Conservation (phyloP, 2,888 invertebrate genomes). For the Strigamia crassipes region DNA sequence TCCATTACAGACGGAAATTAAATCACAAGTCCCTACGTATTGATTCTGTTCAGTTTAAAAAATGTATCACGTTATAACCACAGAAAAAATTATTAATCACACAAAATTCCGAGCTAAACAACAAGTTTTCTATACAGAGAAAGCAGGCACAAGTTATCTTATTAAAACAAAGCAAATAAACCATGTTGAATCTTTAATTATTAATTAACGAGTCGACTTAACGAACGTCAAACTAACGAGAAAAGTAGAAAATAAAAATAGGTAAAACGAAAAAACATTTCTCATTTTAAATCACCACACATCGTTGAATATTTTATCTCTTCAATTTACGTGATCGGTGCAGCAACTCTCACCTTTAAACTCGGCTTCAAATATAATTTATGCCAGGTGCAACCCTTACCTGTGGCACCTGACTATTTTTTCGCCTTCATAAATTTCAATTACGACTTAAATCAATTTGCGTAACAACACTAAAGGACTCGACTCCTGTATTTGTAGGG, state of each 20-base stretch:
- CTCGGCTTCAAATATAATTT: not conserved
- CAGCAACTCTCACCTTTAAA: not conserved
- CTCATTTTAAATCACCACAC: not conserved
- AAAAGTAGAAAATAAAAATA: too few species aligned
- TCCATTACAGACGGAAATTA: not conserved
- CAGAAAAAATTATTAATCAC: not conserved
- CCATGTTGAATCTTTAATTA: not conserved
- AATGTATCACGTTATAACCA: not conserved
- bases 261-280: not conserved
- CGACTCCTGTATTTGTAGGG: not conserved
- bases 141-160: not conserved
- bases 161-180: not conserved
- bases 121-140: not conserved
- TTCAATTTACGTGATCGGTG: constrained; percentile 3
- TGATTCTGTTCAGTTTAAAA: not conserved
- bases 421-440: not conserved
- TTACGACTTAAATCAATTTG: not conserved
- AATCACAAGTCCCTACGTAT: not conserved
- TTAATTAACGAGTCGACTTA: not conserved
- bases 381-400: not conserved
- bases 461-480: not conserved
- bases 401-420: not conserved
- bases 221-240: not conserved
- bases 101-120: not conserved
- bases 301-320: constrained; percentile 4